Conservation (phyloP, 2,888 invertebrate species). For the Drosophila eohydei region DNA sequence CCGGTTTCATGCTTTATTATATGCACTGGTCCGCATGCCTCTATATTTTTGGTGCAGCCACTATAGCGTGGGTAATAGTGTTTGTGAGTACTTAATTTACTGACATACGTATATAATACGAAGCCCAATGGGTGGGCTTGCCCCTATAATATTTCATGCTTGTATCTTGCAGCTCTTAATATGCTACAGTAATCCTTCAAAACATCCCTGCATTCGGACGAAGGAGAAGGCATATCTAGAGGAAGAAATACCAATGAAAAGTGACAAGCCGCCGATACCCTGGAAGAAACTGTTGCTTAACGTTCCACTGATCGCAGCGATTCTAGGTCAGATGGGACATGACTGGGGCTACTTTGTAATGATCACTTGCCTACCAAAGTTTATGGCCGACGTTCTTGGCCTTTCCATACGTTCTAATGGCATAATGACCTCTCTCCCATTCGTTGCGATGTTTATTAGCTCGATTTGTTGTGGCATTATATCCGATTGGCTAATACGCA, state of each 20-base stretch:
- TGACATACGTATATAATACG: background rate
- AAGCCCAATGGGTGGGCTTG: background rate
- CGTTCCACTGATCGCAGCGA: conserved; percentile 88
- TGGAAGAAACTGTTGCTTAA: conserved; percentile 89
- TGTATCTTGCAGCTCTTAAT: conserved; percentile 85
- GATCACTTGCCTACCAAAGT: conserved; percentile 87
- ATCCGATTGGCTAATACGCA: conserved; percentile 88
- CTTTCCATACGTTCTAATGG: conserved; percentile 87
- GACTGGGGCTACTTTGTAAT: conserved; percentile 88
- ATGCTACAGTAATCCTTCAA: conserved; percentile 86
- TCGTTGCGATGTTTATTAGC: conserved; percentile 86
- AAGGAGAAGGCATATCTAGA: conserved; percentile 88
- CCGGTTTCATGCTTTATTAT: conserved; percentile 88
- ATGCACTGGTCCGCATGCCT: conserved; percentile 90
- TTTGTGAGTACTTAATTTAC: conserved; percentile 85
- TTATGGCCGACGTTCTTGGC: conserved; percentile 86
- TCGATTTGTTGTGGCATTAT: conserved; percentile 87
- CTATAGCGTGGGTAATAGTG: conserved; percentile 89
- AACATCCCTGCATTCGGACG: conserved; percentile 89
- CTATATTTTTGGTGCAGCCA: conserved; percentile 89
- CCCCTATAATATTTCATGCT: background rate
- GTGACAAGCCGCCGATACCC: conserved; percentile 87
- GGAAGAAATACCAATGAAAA: conserved; percentile 86
- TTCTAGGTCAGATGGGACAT: conserved; percentile 88
- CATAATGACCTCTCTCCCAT: conserved; percentile 86